phyloP scores from a whole-genome alignment of 2,113 vertebrate genomes.

The Halichoerus grypus region DNA sequence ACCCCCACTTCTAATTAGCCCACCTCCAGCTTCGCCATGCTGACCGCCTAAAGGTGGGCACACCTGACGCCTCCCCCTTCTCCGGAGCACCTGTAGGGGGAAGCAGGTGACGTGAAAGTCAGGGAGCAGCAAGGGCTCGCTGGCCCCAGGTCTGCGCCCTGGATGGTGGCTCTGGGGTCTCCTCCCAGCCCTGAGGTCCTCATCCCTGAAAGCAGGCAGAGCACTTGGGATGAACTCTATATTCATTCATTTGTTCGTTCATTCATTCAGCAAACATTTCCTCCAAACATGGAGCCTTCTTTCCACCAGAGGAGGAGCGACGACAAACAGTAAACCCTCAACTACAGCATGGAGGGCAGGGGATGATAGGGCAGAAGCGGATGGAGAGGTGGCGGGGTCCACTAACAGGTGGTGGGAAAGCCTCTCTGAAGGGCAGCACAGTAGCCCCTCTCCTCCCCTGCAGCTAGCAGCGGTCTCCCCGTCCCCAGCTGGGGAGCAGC shows the following conservation, averaged over 20 bases:
- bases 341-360: too few relatives aligned
- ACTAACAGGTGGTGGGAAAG: not conserved
- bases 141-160: not conserved
- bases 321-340: not conserved
- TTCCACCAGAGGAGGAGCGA: not conserved
- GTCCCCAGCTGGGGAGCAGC: not conserved
- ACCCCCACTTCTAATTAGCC: too few relatives aligned
- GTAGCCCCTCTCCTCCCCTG: too few relatives aligned
- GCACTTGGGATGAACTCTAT: not conserved
- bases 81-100: constrained; percentile 78
- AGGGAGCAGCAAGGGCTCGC: not conserved
- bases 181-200: not conserved
- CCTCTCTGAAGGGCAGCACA: not conserved
- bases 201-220: not conserved
- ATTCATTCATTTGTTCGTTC: not conserved
- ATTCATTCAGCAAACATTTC: not conserved
- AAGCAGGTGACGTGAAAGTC: constrained; percentile 86
- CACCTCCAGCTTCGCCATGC: not conserved
- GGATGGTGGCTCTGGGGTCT: not conserved
- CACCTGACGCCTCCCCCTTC: not conserved
- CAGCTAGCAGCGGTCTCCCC: too few relatives aligned
- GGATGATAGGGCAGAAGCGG: not conserved
- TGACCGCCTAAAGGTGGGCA: fast-evolving
- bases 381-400: not conserved
- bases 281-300: fast-evolving